phyloP scores from a whole-genome alignment of 2,888 invertebrate genomes.

The Oeneis ivallda region DNA sequence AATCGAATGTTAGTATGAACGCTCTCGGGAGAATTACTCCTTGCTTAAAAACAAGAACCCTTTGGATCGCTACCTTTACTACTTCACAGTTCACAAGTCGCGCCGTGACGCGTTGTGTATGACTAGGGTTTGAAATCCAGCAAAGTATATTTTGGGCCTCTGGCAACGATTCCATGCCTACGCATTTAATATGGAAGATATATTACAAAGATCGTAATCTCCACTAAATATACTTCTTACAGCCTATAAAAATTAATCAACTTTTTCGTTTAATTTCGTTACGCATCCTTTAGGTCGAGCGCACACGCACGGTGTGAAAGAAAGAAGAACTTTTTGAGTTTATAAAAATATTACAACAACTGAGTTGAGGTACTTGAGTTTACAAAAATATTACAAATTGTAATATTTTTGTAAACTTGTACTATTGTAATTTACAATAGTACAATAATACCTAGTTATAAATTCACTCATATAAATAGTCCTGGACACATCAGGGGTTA shows the following conservation, averaged over 20 bases:
- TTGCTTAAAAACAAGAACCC: neutral
- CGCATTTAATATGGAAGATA: constrained; percentile 36
- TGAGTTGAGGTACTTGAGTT: too few relatives aligned
- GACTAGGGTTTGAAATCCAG: neutral
- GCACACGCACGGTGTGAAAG: constrained; percentile 22
- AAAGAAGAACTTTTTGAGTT: too few relatives aligned
- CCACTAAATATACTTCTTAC: constrained; percentile 58
- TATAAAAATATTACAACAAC: too few relatives aligned
- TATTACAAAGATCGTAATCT: constrained; percentile 47
- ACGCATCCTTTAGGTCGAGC: constrained; percentile 52
- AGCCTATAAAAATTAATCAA: constrained; percentile 65
- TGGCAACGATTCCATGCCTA: constrained; percentile 26
- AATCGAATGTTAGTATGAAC: too few relatives aligned
- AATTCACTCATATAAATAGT: too few relatives aligned
- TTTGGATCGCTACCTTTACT: neutral
- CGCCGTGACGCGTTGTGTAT: neutral
- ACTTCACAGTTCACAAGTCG: too few relatives aligned
- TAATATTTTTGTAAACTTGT: too few relatives aligned
- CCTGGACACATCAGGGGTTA: neutral
- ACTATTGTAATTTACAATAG: too few relatives aligned
- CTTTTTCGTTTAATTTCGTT: constrained; percentile 46
- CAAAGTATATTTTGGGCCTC: constrained; percentile 26
- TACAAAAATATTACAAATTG: too few relatives aligned
- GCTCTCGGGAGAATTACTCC: too few relatives aligned
- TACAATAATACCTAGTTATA: too few relatives aligned